Conservation (phyloP, 2,797 vertebrate species). For the Amblyraja radiata region DNA sequence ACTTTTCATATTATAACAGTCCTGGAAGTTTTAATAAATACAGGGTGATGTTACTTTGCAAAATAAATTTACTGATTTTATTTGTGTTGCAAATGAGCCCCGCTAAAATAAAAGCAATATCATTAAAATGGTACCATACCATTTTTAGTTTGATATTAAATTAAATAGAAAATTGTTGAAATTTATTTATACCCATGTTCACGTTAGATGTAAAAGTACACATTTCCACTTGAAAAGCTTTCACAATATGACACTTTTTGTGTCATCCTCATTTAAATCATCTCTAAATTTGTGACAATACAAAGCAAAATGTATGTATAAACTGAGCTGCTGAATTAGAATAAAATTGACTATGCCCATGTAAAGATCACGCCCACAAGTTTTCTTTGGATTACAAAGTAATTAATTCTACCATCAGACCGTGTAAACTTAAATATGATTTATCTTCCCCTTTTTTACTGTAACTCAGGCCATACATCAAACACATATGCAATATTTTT, state of each 20-base stretch:
- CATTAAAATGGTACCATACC: background rate
- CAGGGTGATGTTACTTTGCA: background rate
- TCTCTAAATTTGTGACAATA: background rate
- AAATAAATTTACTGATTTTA: background rate
- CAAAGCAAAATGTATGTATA: background rate
- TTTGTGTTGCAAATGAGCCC: background rate
- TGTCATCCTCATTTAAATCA: background rate
- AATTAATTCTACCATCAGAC: background rate
- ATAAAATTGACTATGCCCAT: background rate
- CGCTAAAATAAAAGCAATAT: background rate
- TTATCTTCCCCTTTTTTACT: background rate
- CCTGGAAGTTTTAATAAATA: background rate
- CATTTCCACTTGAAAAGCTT: background rate
- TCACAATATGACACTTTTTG: background rate
- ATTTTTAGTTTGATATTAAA: background rate
- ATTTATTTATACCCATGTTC: background rate
- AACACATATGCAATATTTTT: background rate
- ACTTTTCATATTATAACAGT: background rate
- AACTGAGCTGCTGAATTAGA: background rate
- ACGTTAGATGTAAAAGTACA: background rate
- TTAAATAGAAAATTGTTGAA: background rate
- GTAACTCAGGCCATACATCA: background rate
- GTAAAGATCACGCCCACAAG: background rate
- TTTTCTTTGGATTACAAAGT: constrained; percentile 8
- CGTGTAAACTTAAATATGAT: background rate